Evolutionary conservation across 2,888 invertebrate species (phyloP).

Genomic region (Drosophila demipolita): DNA sequence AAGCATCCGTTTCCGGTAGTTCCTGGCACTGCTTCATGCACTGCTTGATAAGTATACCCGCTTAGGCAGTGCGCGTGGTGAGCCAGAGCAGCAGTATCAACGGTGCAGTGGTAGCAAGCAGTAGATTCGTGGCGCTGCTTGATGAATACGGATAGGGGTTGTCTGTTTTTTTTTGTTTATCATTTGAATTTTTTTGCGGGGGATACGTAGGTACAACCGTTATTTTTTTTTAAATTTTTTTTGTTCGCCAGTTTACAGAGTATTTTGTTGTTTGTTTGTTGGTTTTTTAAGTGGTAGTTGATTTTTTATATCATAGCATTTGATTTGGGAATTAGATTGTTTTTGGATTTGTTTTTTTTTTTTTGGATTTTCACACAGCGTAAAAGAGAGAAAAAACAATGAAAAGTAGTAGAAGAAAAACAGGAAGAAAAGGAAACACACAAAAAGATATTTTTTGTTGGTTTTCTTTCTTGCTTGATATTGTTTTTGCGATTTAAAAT

Average conservation of each 20-base stretch:
- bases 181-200: slow-evolving; percentile 5
- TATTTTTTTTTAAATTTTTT: not conserved
- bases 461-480: slow-evolving; percentile 59
- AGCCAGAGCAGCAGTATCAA: slow-evolving; percentile 34
- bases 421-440: slow-evolving; percentile 76
- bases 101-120: slow-evolving; percentile 52
- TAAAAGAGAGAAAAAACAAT: slow-evolving; percentile 73
- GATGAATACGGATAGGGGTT: slow-evolving; percentile 58
- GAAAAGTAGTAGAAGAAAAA: slow-evolving; percentile 73
- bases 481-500: slow-evolving; percentile 22
- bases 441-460: slow-evolving; percentile 69
- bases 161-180: slow-evolving; percentile 41
- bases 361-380: slow-evolving; percentile 69
- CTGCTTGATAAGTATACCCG: slow-evolving; percentile 8
- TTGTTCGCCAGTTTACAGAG: slow-evolving; percentile 35
- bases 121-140: slow-evolving; percentile 47
- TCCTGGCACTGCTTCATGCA: slow-evolving; percentile 17
- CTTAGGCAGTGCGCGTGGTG: slow-evolving; percentile 57
- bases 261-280: slow-evolving; percentile 33
- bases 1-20: slow-evolving; percentile 27
- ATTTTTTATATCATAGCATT: slow-evolving; percentile 33
- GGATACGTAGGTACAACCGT: slow-evolving; percentile 17
- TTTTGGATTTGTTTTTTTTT: slow-evolving; percentile 26
- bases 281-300: slow-evolving; percentile 30
- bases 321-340: slow-evolving; percentile 26